Evolutionary conservation across 2,888 invertebrate genomes (phyloP).

Genomic region (Clostera curtula): DNA sequence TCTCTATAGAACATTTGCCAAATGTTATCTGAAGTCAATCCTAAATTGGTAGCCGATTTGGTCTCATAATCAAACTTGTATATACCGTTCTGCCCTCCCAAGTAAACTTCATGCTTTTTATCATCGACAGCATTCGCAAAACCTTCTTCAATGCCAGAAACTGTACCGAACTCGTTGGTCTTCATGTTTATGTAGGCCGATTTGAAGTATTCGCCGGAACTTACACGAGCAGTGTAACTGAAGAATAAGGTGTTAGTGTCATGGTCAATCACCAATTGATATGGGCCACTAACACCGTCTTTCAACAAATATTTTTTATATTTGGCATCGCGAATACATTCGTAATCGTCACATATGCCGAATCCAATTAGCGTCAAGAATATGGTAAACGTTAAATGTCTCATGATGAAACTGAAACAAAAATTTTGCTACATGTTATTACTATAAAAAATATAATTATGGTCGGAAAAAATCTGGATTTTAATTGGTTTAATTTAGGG

Average conservation of each 20-base stretch:
- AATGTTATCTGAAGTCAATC: constrained; percentile 28
- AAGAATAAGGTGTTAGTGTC: constrained; percentile 49
- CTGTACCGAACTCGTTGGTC: constrained; percentile 29
- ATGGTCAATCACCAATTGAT: constrained; percentile 48
- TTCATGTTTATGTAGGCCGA: constrained; percentile 41
- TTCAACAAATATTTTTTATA: constrained; percentile 31
- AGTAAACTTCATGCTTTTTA: constrained; percentile 32
- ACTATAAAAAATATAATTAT: too few relatives aligned
- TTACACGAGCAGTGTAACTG: constrained; percentile 32
- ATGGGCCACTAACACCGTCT: constrained; percentile 31
- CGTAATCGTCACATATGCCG: too few relatives aligned
- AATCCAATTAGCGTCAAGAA: too few relatives aligned
- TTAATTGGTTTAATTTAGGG: too few relatives aligned
- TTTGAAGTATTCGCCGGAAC: constrained; percentile 24
- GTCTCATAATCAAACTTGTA: constrained; percentile 38
- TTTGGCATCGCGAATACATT: constrained; percentile 7
- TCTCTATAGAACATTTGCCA: constrained; percentile 55
- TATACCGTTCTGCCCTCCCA: constrained; percentile 46
- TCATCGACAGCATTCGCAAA: constrained; percentile 46
- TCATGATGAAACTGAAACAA: too few relatives aligned
- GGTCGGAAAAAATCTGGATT: too few relatives aligned
- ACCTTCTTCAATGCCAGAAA: constrained; percentile 36
- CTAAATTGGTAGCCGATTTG: constrained; percentile 27
- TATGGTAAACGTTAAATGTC: too few relatives aligned
- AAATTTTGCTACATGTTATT: too few relatives aligned